Conservation (phyloP, 2,888 invertebrate species). For the Cosmopolites sordidus region DNA sequence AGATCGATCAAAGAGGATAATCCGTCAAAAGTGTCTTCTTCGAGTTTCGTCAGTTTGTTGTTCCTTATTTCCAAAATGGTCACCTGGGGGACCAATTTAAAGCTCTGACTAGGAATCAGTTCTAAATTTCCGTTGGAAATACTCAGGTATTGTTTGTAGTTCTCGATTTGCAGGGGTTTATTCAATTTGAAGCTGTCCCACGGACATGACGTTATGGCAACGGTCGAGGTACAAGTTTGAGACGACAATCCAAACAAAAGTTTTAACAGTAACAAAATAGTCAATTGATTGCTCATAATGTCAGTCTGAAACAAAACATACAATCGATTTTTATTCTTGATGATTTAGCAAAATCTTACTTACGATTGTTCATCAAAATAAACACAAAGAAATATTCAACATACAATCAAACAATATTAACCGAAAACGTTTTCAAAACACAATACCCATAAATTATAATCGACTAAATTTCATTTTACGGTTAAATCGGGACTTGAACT, state of each 20-base stretch:
- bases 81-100: slow-evolving; percentile 13
- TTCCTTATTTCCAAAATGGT: slow-evolving; percentile 30
- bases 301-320: too few species aligned
- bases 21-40: slow-evolving; percentile 22
- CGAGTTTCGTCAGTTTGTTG: slow-evolving; percentile 32
- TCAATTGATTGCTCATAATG: neutral
- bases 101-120: slow-evolving; percentile 7
- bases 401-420: too few species aligned
- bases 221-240: neutral
- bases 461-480: too few species aligned
- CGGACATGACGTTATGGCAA: neutral
- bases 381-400: too few species aligned
- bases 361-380: too few species aligned
- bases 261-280: neutral
- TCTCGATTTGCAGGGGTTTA: slow-evolving; percentile 17
- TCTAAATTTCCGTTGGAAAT: slow-evolving; percentile 16
- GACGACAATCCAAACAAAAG: neutral
- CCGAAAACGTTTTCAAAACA: too few species aligned
- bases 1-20: slow-evolving; percentile 28
- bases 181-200: slow-evolving; percentile 34
- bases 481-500: too few species aligned
- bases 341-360: too few species aligned
- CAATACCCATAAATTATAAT: too few species aligned
- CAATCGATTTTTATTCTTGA: too few species aligned
- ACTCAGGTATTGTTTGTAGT: slow-evolving; percentile 12